Conservation (phyloP, 2,888 invertebrate species). For the Troilus luridus region DNA sequence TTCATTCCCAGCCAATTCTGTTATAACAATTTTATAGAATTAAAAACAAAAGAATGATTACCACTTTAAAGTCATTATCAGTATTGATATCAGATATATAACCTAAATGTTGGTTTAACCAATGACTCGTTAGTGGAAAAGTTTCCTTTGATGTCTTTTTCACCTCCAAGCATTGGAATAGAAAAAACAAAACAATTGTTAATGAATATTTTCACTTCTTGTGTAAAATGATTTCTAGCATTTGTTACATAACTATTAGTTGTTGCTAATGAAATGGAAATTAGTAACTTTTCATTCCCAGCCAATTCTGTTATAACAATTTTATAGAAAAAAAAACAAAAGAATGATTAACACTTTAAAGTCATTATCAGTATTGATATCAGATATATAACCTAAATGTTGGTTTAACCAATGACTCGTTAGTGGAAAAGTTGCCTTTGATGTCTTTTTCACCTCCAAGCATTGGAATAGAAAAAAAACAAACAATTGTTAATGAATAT, state of each 20-base stretch:
- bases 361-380: too few species aligned
- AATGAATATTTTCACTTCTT: background rate
- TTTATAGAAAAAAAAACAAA: too few species aligned
- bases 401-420: slow-evolving; percentile 41
- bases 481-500: background rate
- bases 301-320: too few species aligned
- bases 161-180: slow-evolving; percentile 51
- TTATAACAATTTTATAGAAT: too few species aligned
- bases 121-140: slow-evolving; percentile 50
- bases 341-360: too few species aligned
- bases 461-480: background rate
- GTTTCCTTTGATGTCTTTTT: background rate
- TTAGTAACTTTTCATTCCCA: too few species aligned
- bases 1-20: too few species aligned
- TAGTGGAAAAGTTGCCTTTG: slow-evolving; percentile 26
- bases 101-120: too few species aligned
- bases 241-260: background rate
- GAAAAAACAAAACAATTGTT: background rate
- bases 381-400: background rate
- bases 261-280: too few species aligned
- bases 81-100: too few species aligned
- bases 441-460: slow-evolving; percentile 48
- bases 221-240: background rate
- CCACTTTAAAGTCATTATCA: too few species aligned
- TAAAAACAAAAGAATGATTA: too few species aligned